A percentile compares a stretch with the other conserved stretches of the same genome.
These are phyloP conservation scores for Chymomyza amoena DNA, from an alignment of 2,888 invertebrate genomes.

Conservation along the genomic window DNA sequence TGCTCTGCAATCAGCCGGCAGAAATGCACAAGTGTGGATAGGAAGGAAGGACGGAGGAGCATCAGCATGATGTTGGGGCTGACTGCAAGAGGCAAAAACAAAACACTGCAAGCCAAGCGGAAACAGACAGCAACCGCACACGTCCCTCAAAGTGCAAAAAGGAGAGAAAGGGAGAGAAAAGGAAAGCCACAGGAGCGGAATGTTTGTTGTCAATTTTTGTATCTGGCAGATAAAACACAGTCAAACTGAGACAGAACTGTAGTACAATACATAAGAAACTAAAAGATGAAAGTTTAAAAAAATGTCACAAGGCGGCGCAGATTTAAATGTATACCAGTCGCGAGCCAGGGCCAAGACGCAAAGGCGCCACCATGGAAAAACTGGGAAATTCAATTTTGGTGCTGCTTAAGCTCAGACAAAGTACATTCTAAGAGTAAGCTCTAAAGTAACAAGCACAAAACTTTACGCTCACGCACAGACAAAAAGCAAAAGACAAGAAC, in stretches of 20 bases:
- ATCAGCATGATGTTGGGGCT: neutral
- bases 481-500: constrained; percentile 29
- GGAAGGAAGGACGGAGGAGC: constrained; percentile 26
- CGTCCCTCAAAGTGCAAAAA: neutral
- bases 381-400: constrained; percentile 58
- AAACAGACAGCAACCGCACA: constrained; percentile 34
- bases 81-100: neutral
- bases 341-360: constrained; percentile 10
- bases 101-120: constrained; percentile 69
- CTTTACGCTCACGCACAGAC: constrained; percentile 11
- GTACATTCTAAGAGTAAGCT: constrained; percentile 68
- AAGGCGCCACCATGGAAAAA: neutral
- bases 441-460: constrained; percentile 58
- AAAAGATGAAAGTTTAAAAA: neutral
- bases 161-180: neutral
- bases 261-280: neutral
- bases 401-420: constrained; percentile 58
- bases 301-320: neutral
- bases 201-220: neutral
- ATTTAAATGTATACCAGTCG: neutral
- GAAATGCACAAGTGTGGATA: neutral
- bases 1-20: constrained; percentile 60
- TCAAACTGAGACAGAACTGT: neutral
- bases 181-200: neutral
- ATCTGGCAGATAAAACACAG: neutral